Evolutionary conservation across 92 coral and sea anemone species (phyloP).

Genomic region (Pocillopora meandrina): DNA sequence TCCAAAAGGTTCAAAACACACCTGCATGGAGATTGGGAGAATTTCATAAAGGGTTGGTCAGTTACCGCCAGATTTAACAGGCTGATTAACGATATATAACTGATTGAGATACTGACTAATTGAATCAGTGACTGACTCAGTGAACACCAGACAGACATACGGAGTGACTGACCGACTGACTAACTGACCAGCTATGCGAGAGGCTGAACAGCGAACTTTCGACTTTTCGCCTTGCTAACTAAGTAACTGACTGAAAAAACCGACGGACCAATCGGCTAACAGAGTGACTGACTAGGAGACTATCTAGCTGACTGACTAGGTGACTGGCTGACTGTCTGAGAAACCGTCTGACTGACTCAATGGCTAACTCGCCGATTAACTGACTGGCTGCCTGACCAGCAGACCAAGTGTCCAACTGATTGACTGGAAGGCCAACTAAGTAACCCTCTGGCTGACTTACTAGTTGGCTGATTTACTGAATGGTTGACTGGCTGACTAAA

Average conservation of each 20-base stretch:
- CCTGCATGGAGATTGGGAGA: constrained; percentile 33
- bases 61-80: no score
- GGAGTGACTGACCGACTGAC: background rate
- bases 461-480: background rate
- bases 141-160: background rate
- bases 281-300: background rate
- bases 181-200: background rate
- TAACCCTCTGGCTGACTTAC: background rate
- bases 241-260: background rate
- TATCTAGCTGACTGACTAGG: background rate
- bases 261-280: background rate
- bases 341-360: background rate
- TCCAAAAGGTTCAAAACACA: constrained; percentile 88
- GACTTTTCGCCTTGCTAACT: background rate
- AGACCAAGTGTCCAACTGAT: background rate
- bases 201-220: background rate
- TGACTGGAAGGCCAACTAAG: background rate
- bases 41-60: background rate
- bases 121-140: background rate
- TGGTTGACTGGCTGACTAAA: background rate
- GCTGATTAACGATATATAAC: no score
- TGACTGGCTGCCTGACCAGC: background rate
- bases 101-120: background rate
- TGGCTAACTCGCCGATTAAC: background rate
- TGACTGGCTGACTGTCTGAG: background rate